Conservation (phyloP, 2,888 invertebrate genomes). For the Drosophila silvestris region DNA sequence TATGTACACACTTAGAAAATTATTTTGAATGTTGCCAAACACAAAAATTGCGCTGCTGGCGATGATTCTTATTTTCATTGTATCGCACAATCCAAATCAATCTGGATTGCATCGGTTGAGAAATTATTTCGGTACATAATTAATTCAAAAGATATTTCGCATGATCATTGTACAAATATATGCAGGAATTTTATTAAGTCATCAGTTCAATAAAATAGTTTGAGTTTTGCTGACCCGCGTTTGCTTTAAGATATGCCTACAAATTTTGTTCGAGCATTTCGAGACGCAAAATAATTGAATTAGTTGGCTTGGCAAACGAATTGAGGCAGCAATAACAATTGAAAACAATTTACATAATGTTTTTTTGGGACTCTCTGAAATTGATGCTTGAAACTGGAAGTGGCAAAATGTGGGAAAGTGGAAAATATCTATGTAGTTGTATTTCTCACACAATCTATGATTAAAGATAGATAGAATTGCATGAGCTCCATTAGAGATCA, state of each 20-base stretch:
- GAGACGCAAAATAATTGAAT: slow-evolving; percentile 35
- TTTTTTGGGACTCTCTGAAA: not conserved
- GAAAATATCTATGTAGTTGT: not conserved
- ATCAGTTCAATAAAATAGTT: slow-evolving; percentile 24
- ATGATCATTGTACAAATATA: not conserved
- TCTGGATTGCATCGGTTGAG: slow-evolving; percentile 59
- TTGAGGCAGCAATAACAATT: slow-evolving; percentile 5
- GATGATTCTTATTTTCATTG: slow-evolving; percentile 43
- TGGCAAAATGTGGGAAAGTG: not conserved
- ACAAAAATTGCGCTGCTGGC: slow-evolving; percentile 22
- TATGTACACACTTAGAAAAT: slow-evolving; percentile 23
- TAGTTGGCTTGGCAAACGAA: slow-evolving; percentile 17
- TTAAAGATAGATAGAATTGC: not conserved
- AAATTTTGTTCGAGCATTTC: slow-evolving; percentile 9
- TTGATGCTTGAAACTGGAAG: not conserved
- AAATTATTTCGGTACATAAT: slow-evolving; percentile 22
- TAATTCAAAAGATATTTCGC: slow-evolving; percentile 3
- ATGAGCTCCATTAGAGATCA: not conserved
- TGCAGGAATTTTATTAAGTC: slow-evolving; percentile 25
- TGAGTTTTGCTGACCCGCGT: slow-evolving; percentile 25
- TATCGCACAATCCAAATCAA: slow-evolving; percentile 49
- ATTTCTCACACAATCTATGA: not conserved
- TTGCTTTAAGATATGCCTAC: slow-evolving; percentile 19
- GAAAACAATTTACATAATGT: slow-evolving; percentile 1
- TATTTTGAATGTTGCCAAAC: slow-evolving; percentile 48